phyloP scores from a whole-genome alignment of 2,113 vertebrate genomes.

The Chaetorhynchus papuensis region DNA sequence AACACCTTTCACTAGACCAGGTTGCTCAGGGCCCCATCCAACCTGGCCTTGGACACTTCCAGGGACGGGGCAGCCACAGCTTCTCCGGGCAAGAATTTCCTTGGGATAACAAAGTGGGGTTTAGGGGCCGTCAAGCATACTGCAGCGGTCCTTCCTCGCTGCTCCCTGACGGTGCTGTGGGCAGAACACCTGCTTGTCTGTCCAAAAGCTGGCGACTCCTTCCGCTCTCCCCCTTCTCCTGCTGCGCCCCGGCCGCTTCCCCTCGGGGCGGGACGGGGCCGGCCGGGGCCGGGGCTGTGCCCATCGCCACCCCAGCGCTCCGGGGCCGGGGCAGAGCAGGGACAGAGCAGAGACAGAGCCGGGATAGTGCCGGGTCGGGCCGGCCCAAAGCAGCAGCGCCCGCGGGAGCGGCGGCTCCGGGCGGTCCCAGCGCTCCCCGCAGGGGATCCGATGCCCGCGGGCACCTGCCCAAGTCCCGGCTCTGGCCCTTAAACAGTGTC shows the following conservation, averaged over 20 bases:
- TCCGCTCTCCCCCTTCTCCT: rapidly evolving
- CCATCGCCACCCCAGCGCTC: not conserved
- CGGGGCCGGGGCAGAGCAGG: not conserved
- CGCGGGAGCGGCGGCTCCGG: not conserved
- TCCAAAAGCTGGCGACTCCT: rapidly evolving
- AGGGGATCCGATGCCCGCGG: not conserved
- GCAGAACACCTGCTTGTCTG: not conserved
- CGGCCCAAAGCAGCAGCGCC: not conserved
- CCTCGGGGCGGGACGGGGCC: too few relatives aligned
- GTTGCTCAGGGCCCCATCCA: not conserved
- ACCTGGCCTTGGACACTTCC: not conserved
- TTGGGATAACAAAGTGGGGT: rapidly evolving
- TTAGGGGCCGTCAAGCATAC: rapidly evolving
- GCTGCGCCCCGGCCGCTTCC: not conserved
- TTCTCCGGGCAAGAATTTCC: not conserved
- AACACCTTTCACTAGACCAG: not conserved
- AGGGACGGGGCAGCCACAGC: not conserved
- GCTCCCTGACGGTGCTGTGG: rapidly evolving
- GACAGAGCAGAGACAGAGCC: rapidly evolving
- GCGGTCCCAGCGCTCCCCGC: not conserved
- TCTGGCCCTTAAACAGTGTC: not conserved
- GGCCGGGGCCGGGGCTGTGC: not conserved
- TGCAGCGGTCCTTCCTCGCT: not conserved
- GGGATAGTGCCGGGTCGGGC: not conserved
- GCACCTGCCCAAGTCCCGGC: not conserved